phyloP scores from a whole-genome alignment of 2,888 invertebrate genomes.

The Nymphalis urticae region DNA sequence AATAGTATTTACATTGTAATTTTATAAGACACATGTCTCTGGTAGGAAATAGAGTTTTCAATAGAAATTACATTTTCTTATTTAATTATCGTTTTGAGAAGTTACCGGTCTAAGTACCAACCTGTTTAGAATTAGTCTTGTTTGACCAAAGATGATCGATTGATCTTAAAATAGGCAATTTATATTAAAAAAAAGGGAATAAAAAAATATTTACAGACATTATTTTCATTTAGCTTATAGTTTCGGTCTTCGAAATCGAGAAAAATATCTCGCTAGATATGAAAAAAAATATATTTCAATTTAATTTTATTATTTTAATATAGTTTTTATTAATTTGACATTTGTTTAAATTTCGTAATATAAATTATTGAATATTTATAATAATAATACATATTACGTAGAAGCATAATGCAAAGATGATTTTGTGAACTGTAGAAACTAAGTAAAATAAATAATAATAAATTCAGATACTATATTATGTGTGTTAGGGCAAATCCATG shows the following conservation, averaged over 20 bases:
- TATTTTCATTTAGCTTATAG: not conserved
- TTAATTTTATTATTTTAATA: conserved; percentile 4
- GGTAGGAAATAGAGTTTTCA: conserved; percentile 10
- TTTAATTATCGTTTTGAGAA: conserved; percentile 8
- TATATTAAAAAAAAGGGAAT: not conserved
- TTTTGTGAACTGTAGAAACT: conserved; percentile 21
- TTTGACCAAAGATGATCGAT: conserved; percentile 16
- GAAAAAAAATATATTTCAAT: not conserved
- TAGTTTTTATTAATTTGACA: not conserved
- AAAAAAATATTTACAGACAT: conserved; percentile 5
- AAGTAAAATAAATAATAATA: conserved; percentile 45
- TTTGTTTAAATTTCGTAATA: not conserved
- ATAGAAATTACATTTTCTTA: conserved; percentile 5
- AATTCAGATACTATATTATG: conserved; percentile 60
- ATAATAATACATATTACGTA: conserved; percentile 3
- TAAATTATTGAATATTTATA: conserved; percentile 6
- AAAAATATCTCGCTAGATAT: not conserved
- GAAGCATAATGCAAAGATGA: not conserved
- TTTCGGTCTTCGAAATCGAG: not conserved
- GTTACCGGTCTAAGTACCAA: conserved; percentile 2
- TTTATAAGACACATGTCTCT: conserved; percentile 19
- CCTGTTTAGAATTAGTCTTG: conserved; percentile 3
- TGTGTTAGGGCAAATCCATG: conserved; percentile 68
- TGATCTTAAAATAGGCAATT: conserved; percentile 12
- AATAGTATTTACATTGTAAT: conserved; percentile 21